A percentile compares a stretch with the other conserved stretches of the same genome.
Conservation (phyloP, 2,113 vertebrate species). For the Eurypyga helias region DNA sequence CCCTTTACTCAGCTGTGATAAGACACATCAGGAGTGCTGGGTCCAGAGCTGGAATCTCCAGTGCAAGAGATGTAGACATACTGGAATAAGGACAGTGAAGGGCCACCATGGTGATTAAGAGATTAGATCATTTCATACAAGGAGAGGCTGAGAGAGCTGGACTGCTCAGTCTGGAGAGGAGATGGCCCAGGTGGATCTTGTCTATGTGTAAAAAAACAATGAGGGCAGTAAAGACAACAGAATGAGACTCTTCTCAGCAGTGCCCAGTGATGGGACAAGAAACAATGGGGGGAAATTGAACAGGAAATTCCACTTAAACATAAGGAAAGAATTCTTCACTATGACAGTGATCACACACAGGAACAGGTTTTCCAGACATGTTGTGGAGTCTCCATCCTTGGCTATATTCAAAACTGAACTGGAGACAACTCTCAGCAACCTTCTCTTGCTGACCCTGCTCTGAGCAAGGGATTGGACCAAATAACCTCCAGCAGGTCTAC, state of each 20-base stretch:
- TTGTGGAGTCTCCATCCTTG: neutral
- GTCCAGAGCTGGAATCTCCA: neutral
- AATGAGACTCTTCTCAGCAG: neutral
- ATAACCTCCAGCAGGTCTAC: neutral
- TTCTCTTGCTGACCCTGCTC: neutral
- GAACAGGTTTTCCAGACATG: neutral
- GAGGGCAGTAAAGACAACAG: neutral
- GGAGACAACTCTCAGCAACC: neutral
- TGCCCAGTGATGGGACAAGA: neutral
- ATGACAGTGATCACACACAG: neutral
- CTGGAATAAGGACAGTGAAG: neutral
- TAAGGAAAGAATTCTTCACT: neutral
- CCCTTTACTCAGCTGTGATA: neutral
- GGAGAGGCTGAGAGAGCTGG: neutral
- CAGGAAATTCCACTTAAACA: neutral
- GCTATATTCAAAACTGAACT: neutral
- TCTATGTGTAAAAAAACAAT: accelerated
- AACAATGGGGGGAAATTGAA: neutral
- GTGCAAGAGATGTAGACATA: neutral
- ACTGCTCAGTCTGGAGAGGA: neutral
- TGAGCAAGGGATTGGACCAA: neutral
- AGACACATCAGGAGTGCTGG: neutral
- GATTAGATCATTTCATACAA: neutral
- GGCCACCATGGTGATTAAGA: neutral
- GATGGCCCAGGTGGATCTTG: neutral